These are phyloP conservation scores for Caenorhabditis sp. DNA, from an alignment of 2,888 invertebrate species.

Conservation along the genomic window DNA sequence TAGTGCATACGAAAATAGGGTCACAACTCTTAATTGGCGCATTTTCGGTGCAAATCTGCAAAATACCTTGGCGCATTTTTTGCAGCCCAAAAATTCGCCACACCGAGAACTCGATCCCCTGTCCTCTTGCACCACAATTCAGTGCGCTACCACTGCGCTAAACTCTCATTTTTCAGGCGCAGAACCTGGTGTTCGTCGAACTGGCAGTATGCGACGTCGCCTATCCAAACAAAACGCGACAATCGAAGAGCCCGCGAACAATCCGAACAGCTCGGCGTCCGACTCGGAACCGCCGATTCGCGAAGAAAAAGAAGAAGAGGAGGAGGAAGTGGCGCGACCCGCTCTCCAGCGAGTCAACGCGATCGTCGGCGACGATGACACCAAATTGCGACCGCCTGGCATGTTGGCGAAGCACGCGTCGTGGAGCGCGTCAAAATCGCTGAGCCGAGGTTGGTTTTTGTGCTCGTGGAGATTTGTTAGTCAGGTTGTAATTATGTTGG, in stretches of 20 bases:
- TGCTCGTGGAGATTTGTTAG: background rate
- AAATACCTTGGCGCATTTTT: too few species aligned
- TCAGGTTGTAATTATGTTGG: too few species aligned
- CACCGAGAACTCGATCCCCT: too few species aligned
- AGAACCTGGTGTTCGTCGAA: conserved; percentile 6
- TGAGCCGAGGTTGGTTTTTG: conserved; percentile 11
- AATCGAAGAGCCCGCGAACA: conserved; percentile 29
- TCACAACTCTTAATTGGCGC: too few species aligned
- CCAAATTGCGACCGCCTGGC: conserved; percentile 34
- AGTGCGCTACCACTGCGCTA: too few species aligned
- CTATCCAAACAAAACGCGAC: conserved; percentile 49
- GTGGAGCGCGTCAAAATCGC: conserved; percentile 24
- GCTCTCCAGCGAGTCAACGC: conserved; percentile 16
- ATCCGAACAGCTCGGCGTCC: background rate
- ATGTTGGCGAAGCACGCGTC: conserved; percentile 11
- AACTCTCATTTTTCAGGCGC: too few species aligned
- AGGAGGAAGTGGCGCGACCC: background rate
- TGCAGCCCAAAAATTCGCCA: too few species aligned
- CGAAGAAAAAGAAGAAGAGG: conserved; percentile 16
- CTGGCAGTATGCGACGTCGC: conserved; percentile 30
- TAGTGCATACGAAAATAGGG: too few species aligned
- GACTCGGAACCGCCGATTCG: background rate
- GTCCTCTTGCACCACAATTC: too few species aligned
- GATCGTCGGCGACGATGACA: conserved; percentile 42
- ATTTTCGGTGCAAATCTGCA: too few species aligned